Evolutionary conservation across 2,888 invertebrate genomes (phyloP), one percentile per base, ranked within the genome.

Genomic region (Diploptera punctata): DNA sequence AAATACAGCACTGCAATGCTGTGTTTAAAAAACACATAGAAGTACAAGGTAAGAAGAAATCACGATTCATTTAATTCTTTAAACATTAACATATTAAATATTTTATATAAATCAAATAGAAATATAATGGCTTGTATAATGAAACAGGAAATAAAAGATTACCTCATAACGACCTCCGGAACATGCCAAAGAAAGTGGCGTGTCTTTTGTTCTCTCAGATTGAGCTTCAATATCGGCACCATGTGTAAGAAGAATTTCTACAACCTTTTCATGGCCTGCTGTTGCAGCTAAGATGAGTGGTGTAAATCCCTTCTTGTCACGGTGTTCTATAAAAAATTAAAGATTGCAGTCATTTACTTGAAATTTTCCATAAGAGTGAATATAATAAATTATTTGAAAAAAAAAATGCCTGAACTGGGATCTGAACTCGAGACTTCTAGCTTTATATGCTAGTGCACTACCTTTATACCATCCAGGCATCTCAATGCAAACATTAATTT

Each of bases 181-280:
- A 85, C 99, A 99, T 1, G 99, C 99, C 72, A 99, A 86, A 71
- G 98, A 98, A 24, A 99, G 86, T 0, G 99, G 98, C 18, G 99
- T 99, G 84, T 99, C 99, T 86, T 99, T 99, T 76, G 99, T 99
- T 79, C 99, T 89, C 84, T 99, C 99, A 0, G 98, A 98, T 85
- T 99, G 98, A 43, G 99, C 99, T 83, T 99, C 99, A 78, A 99
- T 93, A 81, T 98, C 97, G n/a, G 98, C 98, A 76, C 93, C 93
- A 83, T 95, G 91, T 83, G 95, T 96, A 71, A 99, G 85, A 5
- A 99, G 88, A 78, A 96, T 93, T 79, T 98, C 98, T 10, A 98
- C 98, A 26, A 97, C 91, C 81, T 93, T 91, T 73, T 93, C 92
- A 81, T 96, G 95, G 0, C 99, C 99, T 21, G 98, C 98, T 16